phyloP scores from a whole-genome alignment of 2,888 invertebrate genomes.

The Phyllotreta striolata region DNA sequence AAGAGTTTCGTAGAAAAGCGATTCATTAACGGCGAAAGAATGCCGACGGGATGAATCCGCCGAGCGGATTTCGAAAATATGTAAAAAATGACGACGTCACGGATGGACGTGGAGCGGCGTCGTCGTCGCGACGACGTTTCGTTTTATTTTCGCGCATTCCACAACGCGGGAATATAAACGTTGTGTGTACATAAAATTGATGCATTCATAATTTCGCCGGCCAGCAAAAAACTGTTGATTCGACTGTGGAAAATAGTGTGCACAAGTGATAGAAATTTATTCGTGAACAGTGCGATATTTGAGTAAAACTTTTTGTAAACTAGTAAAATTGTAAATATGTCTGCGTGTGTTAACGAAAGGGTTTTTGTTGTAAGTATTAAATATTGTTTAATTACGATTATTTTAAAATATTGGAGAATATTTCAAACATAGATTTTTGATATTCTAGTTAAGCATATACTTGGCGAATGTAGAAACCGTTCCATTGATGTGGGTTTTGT shows the following conservation, averaged over 20 bases:
- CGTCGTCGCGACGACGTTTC: conserved; percentile 52
- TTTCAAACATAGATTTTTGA: background rate
- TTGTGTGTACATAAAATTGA: conserved; percentile 38
- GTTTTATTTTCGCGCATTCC: conserved; percentile 55
- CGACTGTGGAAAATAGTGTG: conserved; percentile 8
- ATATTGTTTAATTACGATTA: background rate
- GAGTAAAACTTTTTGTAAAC: background rate
- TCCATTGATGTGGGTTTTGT: too few species aligned
- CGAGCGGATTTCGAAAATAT: conserved; percentile 40
- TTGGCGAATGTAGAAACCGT: too few species aligned
- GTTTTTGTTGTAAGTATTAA: conserved; percentile 43
- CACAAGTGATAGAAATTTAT: conserved; percentile 8
- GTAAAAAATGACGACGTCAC: conserved; percentile 46
- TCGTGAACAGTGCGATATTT: conserved; percentile 22
- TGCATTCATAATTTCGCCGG: conserved; percentile 37
- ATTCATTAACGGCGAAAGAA: conserved; percentile 28
- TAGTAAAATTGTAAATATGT: conserved; percentile 33
- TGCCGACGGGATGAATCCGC: too few species aligned
- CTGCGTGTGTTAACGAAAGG: conserved; percentile 46
- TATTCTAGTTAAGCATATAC: background rate
- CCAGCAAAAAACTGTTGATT: conserved; percentile 27
- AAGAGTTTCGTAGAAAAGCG: too few species aligned
- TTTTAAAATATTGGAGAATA: too few species aligned
- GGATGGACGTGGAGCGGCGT: conserved; percentile 51
- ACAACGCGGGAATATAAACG: conserved; percentile 51